Base-by-base conservation (phyloP, 2,113 vertebrate genomes). In the Zapus hudsonius region DNA sequence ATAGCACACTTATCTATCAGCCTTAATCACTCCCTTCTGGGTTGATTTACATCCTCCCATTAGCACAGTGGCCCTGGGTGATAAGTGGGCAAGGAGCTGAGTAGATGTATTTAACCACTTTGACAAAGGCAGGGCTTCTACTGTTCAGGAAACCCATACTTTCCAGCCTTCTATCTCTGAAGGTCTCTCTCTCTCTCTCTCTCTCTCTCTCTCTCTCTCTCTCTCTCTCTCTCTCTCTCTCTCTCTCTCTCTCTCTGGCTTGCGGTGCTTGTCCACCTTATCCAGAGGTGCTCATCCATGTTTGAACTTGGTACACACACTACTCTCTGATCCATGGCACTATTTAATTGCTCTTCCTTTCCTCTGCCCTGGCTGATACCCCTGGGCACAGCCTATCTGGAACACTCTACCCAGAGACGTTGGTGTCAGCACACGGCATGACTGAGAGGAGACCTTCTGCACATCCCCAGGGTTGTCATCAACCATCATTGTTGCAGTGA, bases 21-120 rank as follows among this genome's bases (percentile, higher is more conserved):
- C 74, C 59, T 89, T 78, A 74, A 69, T 90, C 92, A 61, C 61
- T 74, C 90, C 73, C 92, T 89, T 59, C 85, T 59, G 95, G 61
- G 47, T 36, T 64, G 73, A 81, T 79, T 84, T 79, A 91, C 83
- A 87, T 31, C 22, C 74, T 87, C 52, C 42, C 64, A 55, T 84
- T 85, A 84, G 69, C 47, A 27, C 73, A 79, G 22, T 61, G 20
- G 29, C 47, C 75, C 73, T 84, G 3, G 22, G 9, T 82, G 81
- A 84, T 79, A 52, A 94, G 84, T 66, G 42, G 1, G 1, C 7
- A 12, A 70, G 79, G 64, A 75, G 52, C 67, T 31, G 20, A 87
- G 33, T n/a, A 75, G 61, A 88, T 72, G 20, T 20, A 82, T 84
- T 84, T 93, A 87, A 76, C 40, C 27, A 89, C 79, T 66, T 40